These are phyloP conservation scores for Steinernema scapterisci DNA, from an alignment of 2,888 invertebrate genomes.

Conservation along the genomic window DNA sequence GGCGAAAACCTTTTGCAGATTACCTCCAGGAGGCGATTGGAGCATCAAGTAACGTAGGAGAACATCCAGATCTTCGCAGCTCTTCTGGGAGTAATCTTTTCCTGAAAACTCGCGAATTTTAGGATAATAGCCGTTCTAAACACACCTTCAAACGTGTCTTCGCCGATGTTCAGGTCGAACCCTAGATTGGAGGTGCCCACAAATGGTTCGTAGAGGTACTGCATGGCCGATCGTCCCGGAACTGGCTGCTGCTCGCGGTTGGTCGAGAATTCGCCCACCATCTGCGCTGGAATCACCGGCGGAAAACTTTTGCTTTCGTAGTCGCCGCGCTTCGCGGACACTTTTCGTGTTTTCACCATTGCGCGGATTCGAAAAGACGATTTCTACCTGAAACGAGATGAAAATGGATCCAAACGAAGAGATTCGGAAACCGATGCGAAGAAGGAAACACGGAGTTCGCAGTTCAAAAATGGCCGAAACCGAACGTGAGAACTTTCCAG, in stretches of 20 bases:
- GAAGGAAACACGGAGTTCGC: not conserved
- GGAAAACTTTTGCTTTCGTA: not conserved
- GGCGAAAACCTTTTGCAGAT: constrained; percentile 39
- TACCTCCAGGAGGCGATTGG: constrained; percentile 43
- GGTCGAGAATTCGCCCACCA: constrained; percentile 13
- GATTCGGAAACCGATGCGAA: not conserved
- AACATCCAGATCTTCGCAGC: constrained; percentile 40
- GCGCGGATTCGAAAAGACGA: not conserved
- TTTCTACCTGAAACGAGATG: too few species aligned
- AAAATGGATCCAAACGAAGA: not conserved
- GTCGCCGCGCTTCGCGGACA: constrained; percentile 11
- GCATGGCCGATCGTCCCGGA: not conserved
- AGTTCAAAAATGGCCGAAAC: not conserved
- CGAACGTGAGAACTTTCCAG: constrained; percentile 5
- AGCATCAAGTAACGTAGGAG: constrained; percentile 44
- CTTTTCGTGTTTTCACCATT: constrained; percentile 24
- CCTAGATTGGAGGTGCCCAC: constrained; percentile 6
- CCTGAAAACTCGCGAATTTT: not conserved
- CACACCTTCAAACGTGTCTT: constrained; percentile 42
- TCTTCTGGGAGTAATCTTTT: constrained; percentile 28
- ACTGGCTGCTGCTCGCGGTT: not conserved
- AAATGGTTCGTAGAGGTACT: constrained; percentile 24
- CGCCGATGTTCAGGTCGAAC: constrained; percentile 42
- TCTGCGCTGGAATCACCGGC: constrained; percentile 4
- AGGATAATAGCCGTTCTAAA: not conserved